phyloP scores from a whole-genome alignment of 2,797 vertebrate genomes.

The Pterois miles region DNA sequence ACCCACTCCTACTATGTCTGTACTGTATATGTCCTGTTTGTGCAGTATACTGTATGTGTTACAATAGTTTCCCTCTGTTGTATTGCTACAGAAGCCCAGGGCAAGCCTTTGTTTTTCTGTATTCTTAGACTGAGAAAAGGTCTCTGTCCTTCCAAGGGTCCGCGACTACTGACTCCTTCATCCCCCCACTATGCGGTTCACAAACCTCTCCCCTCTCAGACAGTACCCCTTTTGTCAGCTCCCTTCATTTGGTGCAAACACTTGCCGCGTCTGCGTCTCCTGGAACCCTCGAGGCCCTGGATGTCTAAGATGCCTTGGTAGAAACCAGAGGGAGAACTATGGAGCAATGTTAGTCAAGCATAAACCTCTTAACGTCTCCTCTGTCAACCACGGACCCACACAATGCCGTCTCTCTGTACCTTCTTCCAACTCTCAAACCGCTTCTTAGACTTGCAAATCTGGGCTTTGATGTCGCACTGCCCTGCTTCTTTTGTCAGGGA shows the following conservation, averaged over 20 bases:
- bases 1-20: neutral
- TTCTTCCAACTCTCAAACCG: constrained; percentile 72
- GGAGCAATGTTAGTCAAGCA: constrained; percentile 74
- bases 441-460: constrained; percentile 80
- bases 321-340: constrained; percentile 67
- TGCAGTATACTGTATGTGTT: neutral
- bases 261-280: constrained; percentile 67
- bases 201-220: constrained; percentile 52
- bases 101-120: constrained; percentile 21
- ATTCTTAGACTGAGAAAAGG: constrained; percentile 29
- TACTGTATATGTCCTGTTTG: neutral
- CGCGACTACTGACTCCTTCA: constrained; percentile 49
- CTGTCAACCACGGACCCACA: constrained; percentile 72
- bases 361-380: constrained; percentile 72
- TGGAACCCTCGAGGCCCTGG: constrained; percentile 56
- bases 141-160: constrained; percentile 49
- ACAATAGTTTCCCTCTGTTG: constrained; percentile 9
- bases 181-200: constrained; percentile 54
- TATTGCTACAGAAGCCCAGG: constrained; percentile 14
- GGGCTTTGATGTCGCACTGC: constrained; percentile 73
- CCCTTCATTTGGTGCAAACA: constrained; percentile 53
- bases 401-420: constrained; percentile 74
- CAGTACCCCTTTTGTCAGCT: constrained; percentile 68
- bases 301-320: constrained; percentile 70
- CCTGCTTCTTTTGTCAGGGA: constrained; percentile 72